Evolutionary conservation across 2,888 invertebrate genomes (phyloP).

Genomic region (Ormyrus labotus): DNA sequence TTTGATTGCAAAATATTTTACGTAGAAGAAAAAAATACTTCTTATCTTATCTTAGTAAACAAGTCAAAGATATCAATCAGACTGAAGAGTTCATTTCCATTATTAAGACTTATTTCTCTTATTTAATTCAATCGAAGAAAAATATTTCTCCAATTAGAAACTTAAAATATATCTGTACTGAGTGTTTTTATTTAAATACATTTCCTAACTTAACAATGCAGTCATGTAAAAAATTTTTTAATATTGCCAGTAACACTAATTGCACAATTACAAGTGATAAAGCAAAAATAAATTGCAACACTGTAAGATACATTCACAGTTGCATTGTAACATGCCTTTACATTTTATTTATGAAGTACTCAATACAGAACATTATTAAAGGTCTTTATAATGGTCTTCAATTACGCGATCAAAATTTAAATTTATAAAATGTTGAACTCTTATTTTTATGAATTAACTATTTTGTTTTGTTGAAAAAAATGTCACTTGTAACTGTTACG

Average conservation of each 20-base stretch:
- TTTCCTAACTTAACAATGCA: background rate
- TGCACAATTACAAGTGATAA: conserved; percentile 14
- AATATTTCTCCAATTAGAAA: background rate
- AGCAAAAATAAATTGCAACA: background rate
- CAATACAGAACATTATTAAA: too few relatives aligned
- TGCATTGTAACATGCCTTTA: too few relatives aligned
- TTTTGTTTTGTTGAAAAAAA: too few relatives aligned
- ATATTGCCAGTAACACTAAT: conserved; percentile 14
- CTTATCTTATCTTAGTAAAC: conserved; percentile 38
- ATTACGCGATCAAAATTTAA: too few relatives aligned
- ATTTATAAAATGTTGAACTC: too few relatives aligned
- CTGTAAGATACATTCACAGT: too few relatives aligned
- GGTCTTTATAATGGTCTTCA: too few relatives aligned
- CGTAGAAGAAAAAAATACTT: conserved; percentile 6
- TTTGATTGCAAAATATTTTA: background rate
- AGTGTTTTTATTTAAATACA: background rate
- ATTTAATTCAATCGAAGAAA: too few relatives aligned
- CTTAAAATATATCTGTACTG: background rate
- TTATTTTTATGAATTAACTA: too few relatives aligned
- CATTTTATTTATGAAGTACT: too few relatives aligned
- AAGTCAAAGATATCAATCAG: background rate
- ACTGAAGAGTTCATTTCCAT: too few relatives aligned
- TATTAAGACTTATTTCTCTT: too few relatives aligned
- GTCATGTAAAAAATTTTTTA: background rate
- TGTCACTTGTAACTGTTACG: background rate